These are phyloP conservation scores for Rhinella marina DNA, from an alignment of 2,797 vertebrate genomes.

Conservation along the genomic window DNA sequence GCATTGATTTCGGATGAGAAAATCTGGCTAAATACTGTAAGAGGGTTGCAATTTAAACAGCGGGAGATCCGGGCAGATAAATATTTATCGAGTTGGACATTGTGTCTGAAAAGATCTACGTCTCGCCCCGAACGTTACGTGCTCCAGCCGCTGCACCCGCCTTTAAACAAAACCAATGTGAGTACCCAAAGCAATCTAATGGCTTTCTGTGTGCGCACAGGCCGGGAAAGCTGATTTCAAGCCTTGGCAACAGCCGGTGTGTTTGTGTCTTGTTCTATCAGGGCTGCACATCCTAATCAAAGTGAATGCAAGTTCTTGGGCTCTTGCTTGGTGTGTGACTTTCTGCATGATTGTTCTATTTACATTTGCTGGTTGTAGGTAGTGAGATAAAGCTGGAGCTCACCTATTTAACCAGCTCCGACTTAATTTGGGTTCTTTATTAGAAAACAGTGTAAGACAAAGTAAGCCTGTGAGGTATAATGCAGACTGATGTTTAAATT, in stretches of 20 bases:
- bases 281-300: constrained; percentile 61
- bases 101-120: constrained; percentile 52
- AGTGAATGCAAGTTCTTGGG: constrained; percentile 49
- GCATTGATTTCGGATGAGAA: constrained; percentile 42
- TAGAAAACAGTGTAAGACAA: constrained; percentile 90
- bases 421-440: constrained; percentile 88
- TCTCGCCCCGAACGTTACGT: constrained; percentile 39
- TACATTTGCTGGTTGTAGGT: constrained; percentile 58
- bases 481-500: constrained; percentile 99
- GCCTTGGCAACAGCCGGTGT: constrained; percentile 38
- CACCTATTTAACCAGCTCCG: constrained; percentile 77
- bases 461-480: constrained; percentile 92
- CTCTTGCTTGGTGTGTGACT: constrained; percentile 58
- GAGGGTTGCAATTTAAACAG: constrained; percentile 42
- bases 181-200: constrained; percentile 55
- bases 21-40: constrained; percentile 44
- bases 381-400: constrained; percentile 69
- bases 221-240: constrained; percentile 52
- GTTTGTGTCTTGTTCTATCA: constrained; percentile 51
- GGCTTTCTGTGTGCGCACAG: constrained; percentile 54
- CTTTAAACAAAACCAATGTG: constrained; percentile 57
- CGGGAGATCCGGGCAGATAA: constrained; percentile 41
- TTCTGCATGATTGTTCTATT: constrained; percentile 59
- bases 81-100: constrained; percentile 57
- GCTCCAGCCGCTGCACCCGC: constrained; percentile 32